Evolutionary conservation across 2,797 vertebrate genomes (phyloP), one percentile per base, ranked within the genome.

Genomic region (Rhyacichthys aspro): DNA sequence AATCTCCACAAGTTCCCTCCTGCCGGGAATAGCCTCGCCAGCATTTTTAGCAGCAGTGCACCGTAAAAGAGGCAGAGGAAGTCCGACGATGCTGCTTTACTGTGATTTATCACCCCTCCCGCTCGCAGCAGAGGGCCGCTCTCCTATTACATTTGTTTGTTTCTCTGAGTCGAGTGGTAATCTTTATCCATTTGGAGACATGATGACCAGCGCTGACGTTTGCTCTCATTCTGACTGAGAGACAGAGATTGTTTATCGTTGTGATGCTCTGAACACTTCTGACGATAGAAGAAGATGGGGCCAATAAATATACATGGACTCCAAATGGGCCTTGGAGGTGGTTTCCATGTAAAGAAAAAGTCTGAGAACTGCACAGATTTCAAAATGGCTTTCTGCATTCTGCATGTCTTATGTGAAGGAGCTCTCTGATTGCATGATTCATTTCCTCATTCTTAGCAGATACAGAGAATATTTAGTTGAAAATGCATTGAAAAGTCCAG

Each of bases 1-100:
- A 90, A 88, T 90, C 86, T 89, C 72, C 63, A 76, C 47, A 84
- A 86, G 74, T 82, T 80, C 73, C 73, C 66, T 62, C 70, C 83
- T 60, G 62, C 63, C 70, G 84, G 84, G 85, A 87, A 85, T 59
- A 80, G 82, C 83, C 76, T 79, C 11, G 69, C 83, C 81, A 82
- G 83, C 83, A 63, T 68, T 84, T 82, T 80, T 59, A 73, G 74
- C 67, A 63, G 52, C 71, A 61, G 56, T 63, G 45, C 50, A 37
- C 62, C 42, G 12, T 18, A 52, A 74, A 64, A 70, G 59, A 23
- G 59, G 59, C 55, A 61, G 58, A 67, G 70, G 47, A 82, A 79
- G 72, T 73, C 48, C 50, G 63, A 69, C 68, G 55, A 53, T 74
- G 69, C 75, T 63, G 34, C 72, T 84, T 84, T 72, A 71, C 60